phyloP scores from a whole-genome alignment of 2,113 vertebrate species.

The Fulica atra region DNA sequence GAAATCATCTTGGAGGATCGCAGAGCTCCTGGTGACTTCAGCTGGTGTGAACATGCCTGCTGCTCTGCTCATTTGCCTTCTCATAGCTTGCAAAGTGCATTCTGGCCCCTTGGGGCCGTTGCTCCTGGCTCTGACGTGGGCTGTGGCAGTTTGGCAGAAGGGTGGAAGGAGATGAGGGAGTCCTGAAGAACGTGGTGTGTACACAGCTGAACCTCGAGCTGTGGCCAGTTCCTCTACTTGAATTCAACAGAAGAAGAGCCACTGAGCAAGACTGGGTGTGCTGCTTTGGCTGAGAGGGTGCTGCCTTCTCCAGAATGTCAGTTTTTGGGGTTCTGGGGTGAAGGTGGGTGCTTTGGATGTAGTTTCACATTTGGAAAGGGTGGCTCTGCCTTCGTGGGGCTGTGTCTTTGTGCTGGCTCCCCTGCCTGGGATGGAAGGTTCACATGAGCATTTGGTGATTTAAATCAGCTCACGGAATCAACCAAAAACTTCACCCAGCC shows the following conservation, averaged over 20 bases:
- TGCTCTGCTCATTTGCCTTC: background rate
- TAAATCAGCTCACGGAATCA: background rate
- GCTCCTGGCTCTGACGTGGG: rapidly evolving
- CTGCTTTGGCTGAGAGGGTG: background rate
- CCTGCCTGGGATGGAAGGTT: background rate
- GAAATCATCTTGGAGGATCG: background rate
- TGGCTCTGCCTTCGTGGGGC: background rate
- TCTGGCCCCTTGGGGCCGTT: background rate
- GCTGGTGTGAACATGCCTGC: background rate
- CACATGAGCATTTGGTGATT: background rate
- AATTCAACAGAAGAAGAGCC: background rate
- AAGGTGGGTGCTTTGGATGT: background rate
- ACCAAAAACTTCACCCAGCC: background rate
- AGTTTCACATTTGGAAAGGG: background rate
- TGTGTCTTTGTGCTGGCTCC: background rate
- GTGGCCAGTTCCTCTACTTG: background rate
- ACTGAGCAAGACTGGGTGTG: rapidly evolving
- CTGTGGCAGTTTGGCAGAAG: background rate
- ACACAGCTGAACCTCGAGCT: background rate
- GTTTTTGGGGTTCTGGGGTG: rapidly evolving
- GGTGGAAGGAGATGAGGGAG: background rate
- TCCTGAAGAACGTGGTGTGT: background rate
- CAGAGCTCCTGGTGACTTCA: background rate
- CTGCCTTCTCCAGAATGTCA: rapidly evolving
- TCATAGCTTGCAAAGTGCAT: background rate